A percentile compares a stretch with the other conserved stretches of the same genome.
These are phyloP conservation scores for Silurus glanis DNA, from an alignment of 2,113 vertebrate species.

Conservation along the genomic window DNA sequence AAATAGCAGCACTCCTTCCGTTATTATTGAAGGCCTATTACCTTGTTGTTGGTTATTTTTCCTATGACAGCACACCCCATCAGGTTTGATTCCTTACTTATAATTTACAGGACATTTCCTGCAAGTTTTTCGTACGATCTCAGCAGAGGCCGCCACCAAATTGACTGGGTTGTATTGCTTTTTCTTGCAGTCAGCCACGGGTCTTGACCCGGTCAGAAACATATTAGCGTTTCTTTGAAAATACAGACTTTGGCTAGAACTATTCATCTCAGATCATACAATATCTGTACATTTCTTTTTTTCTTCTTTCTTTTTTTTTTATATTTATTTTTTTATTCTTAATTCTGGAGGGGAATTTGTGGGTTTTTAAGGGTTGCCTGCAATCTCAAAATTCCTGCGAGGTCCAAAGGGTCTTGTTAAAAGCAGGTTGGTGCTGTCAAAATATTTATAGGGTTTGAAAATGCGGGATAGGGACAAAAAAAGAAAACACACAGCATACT, in stretches of 20 bases:
- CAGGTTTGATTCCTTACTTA: background rate
- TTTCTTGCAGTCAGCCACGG: background rate
- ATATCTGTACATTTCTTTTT: slow-evolving; percentile 49
- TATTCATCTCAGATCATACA: slow-evolving; percentile 58
- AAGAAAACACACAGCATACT: slow-evolving; percentile 31
- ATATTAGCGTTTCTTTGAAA: slow-evolving; percentile 53
- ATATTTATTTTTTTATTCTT: too few species aligned
- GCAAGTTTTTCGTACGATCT: background rate
- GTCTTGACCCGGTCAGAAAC: slow-evolving; percentile 17
- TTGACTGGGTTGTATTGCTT: background rate
- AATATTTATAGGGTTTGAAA: slow-evolving; percentile 60
- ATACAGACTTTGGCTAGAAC: slow-evolving; percentile 56
- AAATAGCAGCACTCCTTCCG: background rate
- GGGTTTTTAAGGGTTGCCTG: slow-evolving; percentile 46
- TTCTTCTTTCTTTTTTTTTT: background rate
- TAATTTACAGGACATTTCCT: slow-evolving; percentile 3
- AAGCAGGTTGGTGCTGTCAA: slow-evolving; percentile 53
- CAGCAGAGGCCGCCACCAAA: background rate
- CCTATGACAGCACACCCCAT: background rate
- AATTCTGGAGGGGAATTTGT: slow-evolving; percentile 18
- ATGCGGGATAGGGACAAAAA: slow-evolving; percentile 45
- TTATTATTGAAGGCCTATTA: background rate
- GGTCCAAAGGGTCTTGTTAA: slow-evolving; percentile 56
- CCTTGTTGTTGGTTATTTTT: background rate
- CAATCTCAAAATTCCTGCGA: slow-evolving; percentile 50